Base-by-base conservation (phyloP, 2,113 vertebrate genomes). In the Hemicordylus capensis region DNA sequence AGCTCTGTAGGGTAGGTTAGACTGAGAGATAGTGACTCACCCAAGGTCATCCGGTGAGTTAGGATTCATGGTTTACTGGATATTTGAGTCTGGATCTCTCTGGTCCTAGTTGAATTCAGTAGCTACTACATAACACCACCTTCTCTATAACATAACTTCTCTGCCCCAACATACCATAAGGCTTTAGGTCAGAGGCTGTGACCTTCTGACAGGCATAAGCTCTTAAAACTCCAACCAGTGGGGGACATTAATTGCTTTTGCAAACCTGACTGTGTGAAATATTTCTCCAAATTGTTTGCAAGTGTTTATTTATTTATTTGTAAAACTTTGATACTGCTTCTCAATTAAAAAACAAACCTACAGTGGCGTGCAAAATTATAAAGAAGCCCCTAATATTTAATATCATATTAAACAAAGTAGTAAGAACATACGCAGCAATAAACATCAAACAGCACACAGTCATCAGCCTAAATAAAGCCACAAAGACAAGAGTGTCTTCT, bases 381-480 rank as follows among this genome's bases (percentile, higher is more conserved):
- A 42, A 17, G 28, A 9, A 15, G 34, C 15, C 6, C 58, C n/a
- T 58, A 58, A 77, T 69, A 58, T 34, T 11, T 58, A 59, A 70
- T 59, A 63, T 63, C 12, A 75, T 56, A 51, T 63, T 46, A 54
- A 59, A 44, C 39, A 66, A 83, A 74, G 28, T 48, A 67, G 37
- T 58, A 70, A 48, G 14, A 77, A 58, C 39, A 58, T 58, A 44
- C 42, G 51, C 63, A 85, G 75, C 39, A 85, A 44, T 46, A 78
- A 72, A 61, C 66, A 34, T 69, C 54, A 85, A 70, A 34, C 51
- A 7, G 37, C 66, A 69, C 44, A n/a, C 22, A 58, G 58, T 78
- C 54, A 85, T 78, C 83, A 48, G 6, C 39, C 75, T n/a, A 85
- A 78, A 78, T 70, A 78, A 85, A 76, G 37, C n/a, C 5, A 31